Percentiles rank a stretch among this genome's conserved stretches.
Conservation (phyloP, 2,797 vertebrate genomes). For the Adrianichthys oophorus region DNA sequence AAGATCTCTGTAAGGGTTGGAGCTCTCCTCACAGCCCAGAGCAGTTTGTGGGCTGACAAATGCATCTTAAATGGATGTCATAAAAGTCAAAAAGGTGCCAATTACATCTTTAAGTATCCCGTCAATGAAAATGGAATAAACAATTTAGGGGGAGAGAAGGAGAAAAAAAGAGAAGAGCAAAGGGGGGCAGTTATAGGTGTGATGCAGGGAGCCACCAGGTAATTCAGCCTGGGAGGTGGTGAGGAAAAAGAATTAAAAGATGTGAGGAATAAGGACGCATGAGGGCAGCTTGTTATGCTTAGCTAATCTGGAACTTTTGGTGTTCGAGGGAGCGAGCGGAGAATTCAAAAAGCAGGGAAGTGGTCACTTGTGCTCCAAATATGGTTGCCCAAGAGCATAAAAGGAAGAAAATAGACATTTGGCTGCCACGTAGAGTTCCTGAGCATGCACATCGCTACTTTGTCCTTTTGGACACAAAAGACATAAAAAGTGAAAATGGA, state of each 20-base stretch:
- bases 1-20: conserved; percentile 68
- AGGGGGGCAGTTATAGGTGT: conserved; percentile 26
- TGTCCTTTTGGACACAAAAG: conserved; percentile 20
- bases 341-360: conserved; percentile 2
- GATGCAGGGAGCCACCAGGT: conserved; percentile 37
- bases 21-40: conserved; percentile 69
- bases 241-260: conserved; percentile 48
- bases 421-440: conserved; percentile 10
- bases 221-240: conserved; percentile 32
- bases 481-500: not conserved
- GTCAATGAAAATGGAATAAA: conserved; percentile 76
- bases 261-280: conserved; percentile 47
- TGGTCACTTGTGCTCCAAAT: conserved; percentile 23
- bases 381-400: conserved; percentile 20
- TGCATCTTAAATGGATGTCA: conserved; percentile 83
- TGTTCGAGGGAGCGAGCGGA: conserved; percentile 20
- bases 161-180: not conserved
- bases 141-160: conserved; percentile 46
- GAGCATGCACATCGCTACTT: conserved; percentile 4
- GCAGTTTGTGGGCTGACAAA: conserved; percentile 83
- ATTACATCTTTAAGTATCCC: conserved; percentile 83
- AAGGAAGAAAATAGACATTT: conserved; percentile 19
- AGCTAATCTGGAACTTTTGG: conserved; percentile 31
- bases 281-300: conserved; percentile 59
- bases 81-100: conserved; percentile 87